phyloP scores from a whole-genome alignment of 2,888 invertebrate species.

The Smittia sp. region DNA sequence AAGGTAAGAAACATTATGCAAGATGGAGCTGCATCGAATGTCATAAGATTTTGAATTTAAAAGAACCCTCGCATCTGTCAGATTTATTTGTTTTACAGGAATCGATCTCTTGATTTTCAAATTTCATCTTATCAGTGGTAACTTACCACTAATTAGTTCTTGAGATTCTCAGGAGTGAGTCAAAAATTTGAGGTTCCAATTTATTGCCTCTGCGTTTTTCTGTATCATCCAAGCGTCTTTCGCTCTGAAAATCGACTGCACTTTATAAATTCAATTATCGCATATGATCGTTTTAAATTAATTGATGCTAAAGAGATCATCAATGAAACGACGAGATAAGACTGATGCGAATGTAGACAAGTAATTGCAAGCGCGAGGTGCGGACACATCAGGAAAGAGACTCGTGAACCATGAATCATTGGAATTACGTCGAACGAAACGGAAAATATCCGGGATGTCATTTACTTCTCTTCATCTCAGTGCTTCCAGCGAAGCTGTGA shows the following conservation, averaged over 20 bases:
- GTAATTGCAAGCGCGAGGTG: neutral
- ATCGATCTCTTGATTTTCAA: no score
- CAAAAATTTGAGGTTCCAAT: no score
- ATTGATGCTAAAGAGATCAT: neutral
- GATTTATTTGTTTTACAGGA: no score
- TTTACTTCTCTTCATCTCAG: conserved; percentile 25
- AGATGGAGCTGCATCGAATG: no score
- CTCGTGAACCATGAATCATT: conserved; percentile 34
- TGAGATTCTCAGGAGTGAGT: no score
- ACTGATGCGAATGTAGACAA: neutral
- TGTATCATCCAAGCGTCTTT: no score
- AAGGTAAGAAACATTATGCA: neutral
- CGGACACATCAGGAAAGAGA: neutral
- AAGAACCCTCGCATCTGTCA: no score
- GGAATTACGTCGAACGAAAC: neutral
- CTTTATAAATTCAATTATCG: conserved; percentile 42
- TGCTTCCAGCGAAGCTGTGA: conserved; percentile 18
- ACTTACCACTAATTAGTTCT: no score
- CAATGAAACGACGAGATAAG: neutral
- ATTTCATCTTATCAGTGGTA: no score
- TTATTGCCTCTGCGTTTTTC: no score
- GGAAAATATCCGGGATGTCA: conserved; percentile 41
- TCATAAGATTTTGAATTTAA: no score
- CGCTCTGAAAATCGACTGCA: neutral
- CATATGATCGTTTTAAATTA: conserved; percentile 40